Evolutionary conservation across 2,113 vertebrate genomes (phyloP), one percentile per base, ranked within the genome.

Genomic region (Peromyscus maniculatus): DNA sequence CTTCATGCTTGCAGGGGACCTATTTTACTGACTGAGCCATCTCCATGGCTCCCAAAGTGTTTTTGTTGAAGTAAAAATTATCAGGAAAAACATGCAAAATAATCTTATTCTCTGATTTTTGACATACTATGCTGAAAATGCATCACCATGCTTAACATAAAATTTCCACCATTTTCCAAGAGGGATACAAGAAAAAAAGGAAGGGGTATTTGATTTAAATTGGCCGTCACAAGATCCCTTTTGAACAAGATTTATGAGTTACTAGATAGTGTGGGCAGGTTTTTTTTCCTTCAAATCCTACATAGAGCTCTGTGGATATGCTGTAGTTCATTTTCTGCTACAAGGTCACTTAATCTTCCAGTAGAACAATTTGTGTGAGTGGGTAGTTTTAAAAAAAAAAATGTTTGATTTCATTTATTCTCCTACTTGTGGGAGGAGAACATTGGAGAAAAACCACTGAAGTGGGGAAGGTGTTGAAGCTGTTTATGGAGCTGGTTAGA

Each of bases 401-500:
- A 87, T 26, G 39, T 96, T 97, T 93, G 82, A 91, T 96, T 93
- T 91, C 12, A 1, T 95, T 95, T 97, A 77, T 96, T 97, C 89
- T 95, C 33, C 88, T 96, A 0, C 97, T 87, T 95, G 82, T 93
- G 91, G 82, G 91, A 96, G 93, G 87, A 96, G 83, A 96, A 91
- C 87, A 94, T 21, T 94, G 59, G 82, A 96, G 92, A 87, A 95
- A 88, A 97, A 33, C 31, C 79, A 91, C 55, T n/a, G 39, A 93
- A 89, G 80, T 94, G 89, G 49, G 77, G 71, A 95, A 97, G 89
- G 78, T 91, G 19, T 89, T 93, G 69, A 96, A 93, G 78, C 97
- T 97, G 90, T 97, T 97, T 97, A 96, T 94, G 84, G 93, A 95
- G 49, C 77, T 93, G 66, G 92, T 96, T 96, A 89, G 64, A 96